Conservation (phyloP, 2,888 invertebrate species). For the Noctua comes region DNA sequence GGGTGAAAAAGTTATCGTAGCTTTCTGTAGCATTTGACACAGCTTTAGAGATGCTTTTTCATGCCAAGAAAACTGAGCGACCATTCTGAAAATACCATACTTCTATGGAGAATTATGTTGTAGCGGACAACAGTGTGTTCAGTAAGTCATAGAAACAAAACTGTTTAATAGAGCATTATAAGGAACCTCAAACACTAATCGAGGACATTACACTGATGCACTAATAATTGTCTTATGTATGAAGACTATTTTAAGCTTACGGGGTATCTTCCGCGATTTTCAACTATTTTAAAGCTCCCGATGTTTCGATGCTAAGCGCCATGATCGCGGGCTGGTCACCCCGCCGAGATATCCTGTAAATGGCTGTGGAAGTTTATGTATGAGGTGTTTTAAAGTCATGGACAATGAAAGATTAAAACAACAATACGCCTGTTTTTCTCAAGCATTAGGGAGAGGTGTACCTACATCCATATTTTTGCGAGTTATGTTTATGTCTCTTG, state of each 20-base stretch:
- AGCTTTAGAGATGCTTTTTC: neutral
- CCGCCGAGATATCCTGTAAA: no score
- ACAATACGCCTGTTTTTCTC: neutral
- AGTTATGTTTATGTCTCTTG: neutral
- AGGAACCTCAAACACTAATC: neutral
- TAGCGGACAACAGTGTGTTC: neutral
- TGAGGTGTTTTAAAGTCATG: neutral
- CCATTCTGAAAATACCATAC: neutral
- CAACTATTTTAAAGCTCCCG: no score
- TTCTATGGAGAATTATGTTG: neutral
- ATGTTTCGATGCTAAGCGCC: no score
- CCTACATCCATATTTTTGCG: neutral
- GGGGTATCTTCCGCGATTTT: no score
- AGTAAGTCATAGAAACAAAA: neutral
- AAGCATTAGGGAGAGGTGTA: neutral
- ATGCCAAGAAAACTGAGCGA: neutral
- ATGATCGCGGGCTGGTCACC: no score
- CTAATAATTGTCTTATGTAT: neutral
- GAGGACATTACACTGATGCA: neutral
- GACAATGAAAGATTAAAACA: neutral
- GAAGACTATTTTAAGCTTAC: no score
- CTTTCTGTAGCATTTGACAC: neutral
- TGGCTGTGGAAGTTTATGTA: no score
- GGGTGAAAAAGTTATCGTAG: slow-evolving; percentile 9
- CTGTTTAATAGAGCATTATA: neutral